A percentile compares a stretch with the other conserved stretches of the same genome.
phyloP scores from a whole-genome alignment of 2,888 invertebrate species.

The Netelia melanura region DNA sequence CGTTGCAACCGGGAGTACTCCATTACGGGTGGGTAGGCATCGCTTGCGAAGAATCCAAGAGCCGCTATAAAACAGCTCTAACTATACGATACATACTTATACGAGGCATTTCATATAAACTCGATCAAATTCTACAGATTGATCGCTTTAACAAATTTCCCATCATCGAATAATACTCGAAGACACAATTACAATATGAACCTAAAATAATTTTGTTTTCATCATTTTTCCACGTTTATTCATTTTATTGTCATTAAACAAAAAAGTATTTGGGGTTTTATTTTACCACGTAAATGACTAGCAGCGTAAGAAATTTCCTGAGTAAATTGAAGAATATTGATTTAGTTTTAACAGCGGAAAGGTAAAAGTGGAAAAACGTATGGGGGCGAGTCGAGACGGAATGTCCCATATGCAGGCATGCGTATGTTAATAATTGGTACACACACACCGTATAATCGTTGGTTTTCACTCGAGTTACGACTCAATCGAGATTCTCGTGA shows the following conservation, averaged over 20 bases:
- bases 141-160: background rate
- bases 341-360: background rate
- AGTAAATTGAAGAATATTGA: background rate
- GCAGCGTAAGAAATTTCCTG: background rate
- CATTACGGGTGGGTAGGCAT: slow-evolving; percentile 63
- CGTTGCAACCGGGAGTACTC: slow-evolving; percentile 68
- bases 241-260: background rate
- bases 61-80: slow-evolving; percentile 16
- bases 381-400: background rate
- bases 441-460: slow-evolving; percentile 51
- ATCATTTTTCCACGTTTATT: background rate
- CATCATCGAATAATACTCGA: background rate
- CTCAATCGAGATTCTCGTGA: slow-evolving; percentile 64
- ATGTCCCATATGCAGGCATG: slow-evolving; percentile 17
- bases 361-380: background rate
- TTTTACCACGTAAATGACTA: too few relatives aligned
- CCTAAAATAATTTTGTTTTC: background rate
- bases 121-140: background rate
- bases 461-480: slow-evolving; percentile 66
- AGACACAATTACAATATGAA: background rate
- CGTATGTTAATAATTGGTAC: slow-evolving; percentile 20
- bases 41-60: slow-evolving; percentile 34
- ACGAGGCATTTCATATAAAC: slow-evolving; percentile 8
- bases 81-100: slow-evolving; percentile 11
- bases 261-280: too few relatives aligned